Evolutionary conservation across 2,113 vertebrate genomes (phyloP).

Genomic region (Microcebus lehilahytsara): DNA sequence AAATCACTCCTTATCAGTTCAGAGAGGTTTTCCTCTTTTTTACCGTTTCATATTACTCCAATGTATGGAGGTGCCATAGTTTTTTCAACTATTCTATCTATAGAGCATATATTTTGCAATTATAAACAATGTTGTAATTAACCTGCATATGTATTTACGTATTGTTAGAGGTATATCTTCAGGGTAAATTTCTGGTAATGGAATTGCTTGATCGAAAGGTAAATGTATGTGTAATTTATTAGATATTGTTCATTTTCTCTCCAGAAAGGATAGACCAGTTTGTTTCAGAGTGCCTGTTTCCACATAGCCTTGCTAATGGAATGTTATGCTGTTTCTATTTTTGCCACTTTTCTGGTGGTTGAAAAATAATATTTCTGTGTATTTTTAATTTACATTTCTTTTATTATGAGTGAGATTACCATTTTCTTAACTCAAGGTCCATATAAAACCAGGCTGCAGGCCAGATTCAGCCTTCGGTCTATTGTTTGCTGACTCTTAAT

Average conservation of each 20-base stretch:
- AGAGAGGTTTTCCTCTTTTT: neutral
- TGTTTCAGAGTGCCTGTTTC: neutral
- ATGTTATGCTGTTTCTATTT: neutral
- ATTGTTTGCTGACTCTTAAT: neutral
- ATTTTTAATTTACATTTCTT: conserved; percentile 24
- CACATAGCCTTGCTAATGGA: neutral
- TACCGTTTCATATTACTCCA: neutral
- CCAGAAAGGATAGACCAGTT: neutral
- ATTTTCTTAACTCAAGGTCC: neutral
- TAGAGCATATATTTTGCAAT: neutral
- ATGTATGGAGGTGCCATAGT: neutral
- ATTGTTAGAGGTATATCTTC: neutral
- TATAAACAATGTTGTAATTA: neutral
- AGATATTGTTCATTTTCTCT: neutral
- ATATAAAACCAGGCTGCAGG: neutral
- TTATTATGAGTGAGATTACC: neutral
- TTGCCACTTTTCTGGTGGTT: neutral
- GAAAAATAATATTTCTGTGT: neutral
- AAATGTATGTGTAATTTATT: neutral
- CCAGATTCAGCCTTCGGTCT: neutral
- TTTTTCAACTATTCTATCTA: neutral
- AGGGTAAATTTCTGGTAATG: neutral
- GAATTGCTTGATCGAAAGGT: neutral
- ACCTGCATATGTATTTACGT: neutral
- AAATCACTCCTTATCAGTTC: neutral